Conservation (phyloP, 2,888 invertebrate genomes). For the Lithodes maja region DNA sequence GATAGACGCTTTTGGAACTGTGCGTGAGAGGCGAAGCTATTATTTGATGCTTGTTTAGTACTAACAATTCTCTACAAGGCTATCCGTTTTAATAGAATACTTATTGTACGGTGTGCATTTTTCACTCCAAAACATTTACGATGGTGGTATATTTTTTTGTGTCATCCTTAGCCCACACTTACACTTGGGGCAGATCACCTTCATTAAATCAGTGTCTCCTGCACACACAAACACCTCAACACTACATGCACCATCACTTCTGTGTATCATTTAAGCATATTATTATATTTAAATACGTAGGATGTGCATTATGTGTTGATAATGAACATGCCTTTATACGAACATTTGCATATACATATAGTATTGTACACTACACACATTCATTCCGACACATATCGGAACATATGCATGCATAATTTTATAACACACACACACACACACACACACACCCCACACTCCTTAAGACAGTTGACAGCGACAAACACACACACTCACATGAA, state of each 20-base stretch:
- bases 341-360: too few relatives aligned
- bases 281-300: too few relatives aligned
- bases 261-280: too few relatives aligned
- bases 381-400: background rate
- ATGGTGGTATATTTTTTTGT: too few relatives aligned
- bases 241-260: too few relatives aligned
- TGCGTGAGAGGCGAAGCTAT: background rate
- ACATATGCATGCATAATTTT: background rate
- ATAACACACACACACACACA: too few relatives aligned
- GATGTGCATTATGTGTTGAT: too few relatives aligned
- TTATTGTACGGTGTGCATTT: too few relatives aligned
- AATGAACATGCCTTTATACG: too few relatives aligned
- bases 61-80: background rate
- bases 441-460: slow-evolving; percentile 19
- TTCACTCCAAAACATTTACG: too few relatives aligned
- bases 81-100: background rate
- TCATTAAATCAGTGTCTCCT: background rate
- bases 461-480: background rate
- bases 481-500: background rate
- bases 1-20: background rate
- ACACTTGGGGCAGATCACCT: too few relatives aligned
- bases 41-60: background rate
- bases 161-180: too few relatives aligned
- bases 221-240: background rate
- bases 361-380: background rate